phyloP scores from a whole-genome alignment of 2,888 invertebrate genomes.

The Scrobipalpa costella region DNA sequence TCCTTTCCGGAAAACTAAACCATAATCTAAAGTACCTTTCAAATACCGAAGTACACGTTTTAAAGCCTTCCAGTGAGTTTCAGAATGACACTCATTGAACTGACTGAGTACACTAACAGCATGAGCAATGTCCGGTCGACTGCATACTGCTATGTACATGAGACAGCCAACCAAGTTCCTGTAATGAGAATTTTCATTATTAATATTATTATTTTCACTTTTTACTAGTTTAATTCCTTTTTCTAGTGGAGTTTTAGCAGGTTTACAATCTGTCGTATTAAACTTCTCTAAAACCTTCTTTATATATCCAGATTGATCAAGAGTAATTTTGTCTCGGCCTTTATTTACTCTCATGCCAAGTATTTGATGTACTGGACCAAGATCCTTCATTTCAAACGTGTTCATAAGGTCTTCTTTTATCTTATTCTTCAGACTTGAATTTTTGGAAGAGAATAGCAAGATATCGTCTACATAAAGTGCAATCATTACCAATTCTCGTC shows the following conservation, averaged over 20 bases:
- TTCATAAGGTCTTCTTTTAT: constrained; percentile 7
- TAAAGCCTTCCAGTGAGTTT: constrained; percentile 35
- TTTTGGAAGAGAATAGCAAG: constrained; percentile 9
- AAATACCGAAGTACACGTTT: constrained; percentile 37
- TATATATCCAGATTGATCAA: constrained; percentile 21
- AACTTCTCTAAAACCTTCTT: constrained; percentile 15
- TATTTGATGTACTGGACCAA: constrained; percentile 4
- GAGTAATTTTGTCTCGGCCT: too few species aligned
- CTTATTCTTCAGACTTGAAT: background rate
- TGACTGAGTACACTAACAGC: constrained; percentile 35
- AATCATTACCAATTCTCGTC: background rate
- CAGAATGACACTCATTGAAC: constrained; percentile 31
- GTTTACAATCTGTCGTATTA: constrained; percentile 25
- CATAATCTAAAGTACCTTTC: constrained; percentile 35
- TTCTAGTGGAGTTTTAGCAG: constrained; percentile 29
- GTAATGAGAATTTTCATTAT: constrained; percentile 24
- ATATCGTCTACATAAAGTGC: constrained; percentile 18
- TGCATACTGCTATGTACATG: constrained; percentile 35
- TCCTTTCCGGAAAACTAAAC: constrained; percentile 24
- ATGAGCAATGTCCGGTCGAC: too few species aligned
- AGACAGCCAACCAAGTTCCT: constrained; percentile 30
- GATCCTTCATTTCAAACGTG: constrained; percentile 10
- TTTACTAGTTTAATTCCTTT: constrained; percentile 21
- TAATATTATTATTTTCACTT: background rate
- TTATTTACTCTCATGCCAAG: constrained; percentile 30